These are phyloP conservation scores for Gisinianus flammeolus DNA, from an alignment of 2,888 invertebrate species.

Conservation along the genomic window DNA sequence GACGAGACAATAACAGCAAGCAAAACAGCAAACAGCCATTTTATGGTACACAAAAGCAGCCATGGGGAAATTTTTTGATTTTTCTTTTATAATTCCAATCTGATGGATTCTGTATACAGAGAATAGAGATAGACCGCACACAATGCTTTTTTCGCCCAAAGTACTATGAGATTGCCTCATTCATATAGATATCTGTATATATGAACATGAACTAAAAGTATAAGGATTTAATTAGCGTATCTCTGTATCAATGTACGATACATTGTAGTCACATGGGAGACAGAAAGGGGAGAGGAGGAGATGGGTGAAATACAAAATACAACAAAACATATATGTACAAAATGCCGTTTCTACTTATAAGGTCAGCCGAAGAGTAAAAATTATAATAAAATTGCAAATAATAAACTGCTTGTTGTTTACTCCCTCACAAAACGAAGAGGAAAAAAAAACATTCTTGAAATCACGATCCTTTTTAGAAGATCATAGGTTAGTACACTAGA, in stretches of 20 bases:
- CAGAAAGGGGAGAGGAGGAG: not conserved
- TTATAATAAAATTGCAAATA: not conserved
- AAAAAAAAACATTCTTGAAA: not conserved
- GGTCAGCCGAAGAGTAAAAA: not conserved
- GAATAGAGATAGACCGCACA: too few relatives aligned
- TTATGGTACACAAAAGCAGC: too few relatives aligned
- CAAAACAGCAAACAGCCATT: too few relatives aligned
- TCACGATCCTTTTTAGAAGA: conserved; percentile 16
- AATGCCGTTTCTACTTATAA: not conserved
- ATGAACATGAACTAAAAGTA: not conserved
- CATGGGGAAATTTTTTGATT: too few relatives aligned
- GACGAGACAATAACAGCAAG: too few relatives aligned
- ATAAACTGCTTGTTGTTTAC: not conserved
- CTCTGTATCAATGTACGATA: not conserved
- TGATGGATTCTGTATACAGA: too few relatives aligned
- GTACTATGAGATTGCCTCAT: too few relatives aligned
- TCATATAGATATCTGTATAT: not conserved
- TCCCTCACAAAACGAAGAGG: too few relatives aligned
- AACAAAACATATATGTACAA: not conserved
- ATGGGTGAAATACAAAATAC: not conserved
- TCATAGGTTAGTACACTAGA: not conserved
- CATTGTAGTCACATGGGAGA: not conserved
- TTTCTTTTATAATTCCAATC: too few relatives aligned
- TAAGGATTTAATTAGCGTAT: not conserved
- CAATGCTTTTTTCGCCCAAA: too few relatives aligned